phyloP scores from a whole-genome alignment of 2,797 vertebrate species.

The Eulemur rubriventer region DNA sequence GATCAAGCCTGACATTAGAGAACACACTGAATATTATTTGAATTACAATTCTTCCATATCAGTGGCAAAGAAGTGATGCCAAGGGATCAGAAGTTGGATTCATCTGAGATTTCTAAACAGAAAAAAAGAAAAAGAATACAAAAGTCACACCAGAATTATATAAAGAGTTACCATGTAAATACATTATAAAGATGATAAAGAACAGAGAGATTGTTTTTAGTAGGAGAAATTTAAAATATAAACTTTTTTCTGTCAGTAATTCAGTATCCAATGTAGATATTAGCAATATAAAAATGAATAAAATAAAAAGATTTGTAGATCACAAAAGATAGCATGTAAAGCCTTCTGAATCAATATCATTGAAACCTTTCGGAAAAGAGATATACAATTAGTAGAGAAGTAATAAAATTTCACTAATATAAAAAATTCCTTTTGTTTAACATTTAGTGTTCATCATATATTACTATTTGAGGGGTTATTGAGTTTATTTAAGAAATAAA shows the following conservation, averaged over 20 bases:
- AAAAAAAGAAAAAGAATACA: background rate
- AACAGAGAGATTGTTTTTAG: conserved; percentile 12
- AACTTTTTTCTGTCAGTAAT: background rate
- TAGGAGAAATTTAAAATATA: background rate
- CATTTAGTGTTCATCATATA: background rate
- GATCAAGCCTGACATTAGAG: background rate
- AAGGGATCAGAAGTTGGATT: background rate
- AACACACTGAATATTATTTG: background rate
- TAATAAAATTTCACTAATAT: conserved; percentile 13
- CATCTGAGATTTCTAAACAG: background rate
- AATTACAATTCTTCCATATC: background rate
- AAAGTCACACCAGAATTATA: background rate
- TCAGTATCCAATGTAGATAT: background rate
- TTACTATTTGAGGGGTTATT: background rate
- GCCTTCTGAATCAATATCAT: background rate
- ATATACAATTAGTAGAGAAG: background rate
- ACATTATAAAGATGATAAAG: background rate
- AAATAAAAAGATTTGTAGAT: background rate
- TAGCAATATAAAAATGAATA: background rate
- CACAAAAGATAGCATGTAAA: background rate
- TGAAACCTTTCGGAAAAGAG: background rate
- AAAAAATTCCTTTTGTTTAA: conserved; percentile 19
- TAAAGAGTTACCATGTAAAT: background rate
- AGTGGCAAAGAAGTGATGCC: background rate
- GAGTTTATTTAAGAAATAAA: conserved; percentile 33